Evolutionary conservation across 1,140 invertebrate genomes (phyloP).

Genomic region (Tetragonula clypearis): DNA sequence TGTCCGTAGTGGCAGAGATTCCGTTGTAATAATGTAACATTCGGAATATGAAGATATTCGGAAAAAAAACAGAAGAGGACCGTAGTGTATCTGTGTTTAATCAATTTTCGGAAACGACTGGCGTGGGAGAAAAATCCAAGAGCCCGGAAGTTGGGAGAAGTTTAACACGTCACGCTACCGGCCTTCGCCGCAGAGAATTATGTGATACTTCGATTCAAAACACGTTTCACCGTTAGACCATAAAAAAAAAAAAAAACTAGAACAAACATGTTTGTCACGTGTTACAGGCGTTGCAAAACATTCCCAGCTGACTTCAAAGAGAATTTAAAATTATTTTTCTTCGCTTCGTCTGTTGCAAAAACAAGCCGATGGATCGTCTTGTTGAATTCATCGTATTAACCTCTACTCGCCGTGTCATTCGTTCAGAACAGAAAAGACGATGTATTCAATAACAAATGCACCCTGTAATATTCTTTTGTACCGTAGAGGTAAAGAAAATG

Average conservation of each 20-base stretch:
- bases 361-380: slow-evolving; percentile 12
- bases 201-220: slow-evolving; percentile 52
- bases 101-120: neutral
- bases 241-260: slow-evolving; percentile 41
- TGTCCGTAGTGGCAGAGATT: no score
- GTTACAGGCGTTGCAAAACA: slow-evolving; percentile 28
- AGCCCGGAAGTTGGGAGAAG: slow-evolving; percentile 19
- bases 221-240: slow-evolving; percentile 44
- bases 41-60: no score
- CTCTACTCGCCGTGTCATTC: no score
- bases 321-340: slow-evolving; percentile 43
- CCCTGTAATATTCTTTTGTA: no score
- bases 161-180: slow-evolving; percentile 6
- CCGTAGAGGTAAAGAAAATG: no score
- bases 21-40: no score
- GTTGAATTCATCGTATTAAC: neutral
- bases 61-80: no score
- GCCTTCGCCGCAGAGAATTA: slow-evolving; percentile 30
- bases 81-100: neutral
- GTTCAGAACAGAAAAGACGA: neutral
- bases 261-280: slow-evolving; percentile 53
- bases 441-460: neutral
- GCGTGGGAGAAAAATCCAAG: slow-evolving; percentile 23
- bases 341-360: neutral
- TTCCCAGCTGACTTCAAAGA: slow-evolving; percentile 42